phyloP scores from a whole-genome alignment of 2,113 vertebrate genomes.

The Mystacornis crossleyi region DNA sequence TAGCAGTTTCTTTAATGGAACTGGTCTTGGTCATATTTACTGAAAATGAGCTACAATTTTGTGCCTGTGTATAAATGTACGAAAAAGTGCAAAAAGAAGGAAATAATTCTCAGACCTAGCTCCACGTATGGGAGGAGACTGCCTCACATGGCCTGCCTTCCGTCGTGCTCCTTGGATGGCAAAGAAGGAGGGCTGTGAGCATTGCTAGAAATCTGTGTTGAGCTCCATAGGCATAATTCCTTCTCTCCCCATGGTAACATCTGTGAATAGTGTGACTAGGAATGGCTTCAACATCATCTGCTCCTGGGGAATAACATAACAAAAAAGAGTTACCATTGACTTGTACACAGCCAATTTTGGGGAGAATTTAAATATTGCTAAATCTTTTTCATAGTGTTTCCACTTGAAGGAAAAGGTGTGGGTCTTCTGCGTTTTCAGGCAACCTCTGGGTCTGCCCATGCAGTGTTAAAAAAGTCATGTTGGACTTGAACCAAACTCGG shows the following conservation, averaged over 20 bases:
- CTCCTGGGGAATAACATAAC: not conserved
- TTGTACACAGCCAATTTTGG: not conserved
- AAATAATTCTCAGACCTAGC: not conserved
- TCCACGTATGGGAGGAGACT: not conserved
- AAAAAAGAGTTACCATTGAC: not conserved
- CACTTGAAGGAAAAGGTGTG: not conserved
- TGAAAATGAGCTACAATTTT: constrained; percentile 4
- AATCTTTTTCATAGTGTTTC: not conserved
- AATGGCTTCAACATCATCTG: not conserved
- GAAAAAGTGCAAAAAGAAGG: not conserved
- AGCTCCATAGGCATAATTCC: not conserved
- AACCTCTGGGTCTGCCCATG: not conserved
- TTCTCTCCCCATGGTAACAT: not conserved
- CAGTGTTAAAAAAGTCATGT: not conserved
- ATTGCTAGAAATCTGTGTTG: not conserved
- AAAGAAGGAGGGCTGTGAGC: not conserved
- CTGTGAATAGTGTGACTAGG: not conserved
- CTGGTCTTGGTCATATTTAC: constrained; percentile 21
- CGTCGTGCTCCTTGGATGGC: fast-evolving
- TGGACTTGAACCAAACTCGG: not conserved
- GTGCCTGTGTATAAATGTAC: not conserved
- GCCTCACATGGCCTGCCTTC: not conserved
- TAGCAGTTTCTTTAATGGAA: constrained; percentile 22
- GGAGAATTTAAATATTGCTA: not conserved
- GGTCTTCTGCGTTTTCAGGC: not conserved